These are phyloP conservation scores for Sepioteuthis lessoniana DNA, from an alignment of 2,888 invertebrate species.

Conservation along the genomic window DNA sequence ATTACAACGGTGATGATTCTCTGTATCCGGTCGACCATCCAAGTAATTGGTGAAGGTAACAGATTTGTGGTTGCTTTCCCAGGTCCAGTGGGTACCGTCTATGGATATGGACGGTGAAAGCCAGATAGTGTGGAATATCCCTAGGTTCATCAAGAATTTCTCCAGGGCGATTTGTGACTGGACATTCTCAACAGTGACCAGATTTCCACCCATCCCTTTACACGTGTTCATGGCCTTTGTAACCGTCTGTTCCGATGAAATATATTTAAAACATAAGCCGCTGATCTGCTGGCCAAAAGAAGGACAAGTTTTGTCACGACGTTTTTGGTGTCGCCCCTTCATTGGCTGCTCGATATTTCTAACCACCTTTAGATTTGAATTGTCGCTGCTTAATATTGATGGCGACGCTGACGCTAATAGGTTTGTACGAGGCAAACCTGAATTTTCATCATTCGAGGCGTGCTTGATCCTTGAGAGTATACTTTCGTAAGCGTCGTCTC, in stretches of 20 bases:
- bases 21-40: constrained; percentile 34
- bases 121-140: not conserved
- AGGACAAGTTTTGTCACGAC: not conserved
- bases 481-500: not conserved
- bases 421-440: not conserved
- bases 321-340: not conserved
- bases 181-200: not conserved
- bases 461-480: not conserved
- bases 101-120: not conserved
- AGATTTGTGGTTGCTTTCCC: not conserved
- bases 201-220: not conserved
- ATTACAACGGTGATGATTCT: not conserved
- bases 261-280: constrained; percentile 35
- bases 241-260: not conserved
- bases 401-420: too few species aligned
- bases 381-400: too few species aligned
- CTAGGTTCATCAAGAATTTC: not conserved
- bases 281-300: not conserved
- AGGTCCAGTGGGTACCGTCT: not conserved
- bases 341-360: too few species aligned
- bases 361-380: too few species aligned
- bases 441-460: not conserved
- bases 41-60: constrained; percentile 41
- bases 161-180: not conserved
- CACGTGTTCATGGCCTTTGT: not conserved